A percentile compares a stretch with the other conserved stretches of the same genome.
These are phyloP conservation scores for Boloria euphrosyne DNA, from an alignment of 2,888 invertebrate genomes.

Conservation along the genomic window DNA sequence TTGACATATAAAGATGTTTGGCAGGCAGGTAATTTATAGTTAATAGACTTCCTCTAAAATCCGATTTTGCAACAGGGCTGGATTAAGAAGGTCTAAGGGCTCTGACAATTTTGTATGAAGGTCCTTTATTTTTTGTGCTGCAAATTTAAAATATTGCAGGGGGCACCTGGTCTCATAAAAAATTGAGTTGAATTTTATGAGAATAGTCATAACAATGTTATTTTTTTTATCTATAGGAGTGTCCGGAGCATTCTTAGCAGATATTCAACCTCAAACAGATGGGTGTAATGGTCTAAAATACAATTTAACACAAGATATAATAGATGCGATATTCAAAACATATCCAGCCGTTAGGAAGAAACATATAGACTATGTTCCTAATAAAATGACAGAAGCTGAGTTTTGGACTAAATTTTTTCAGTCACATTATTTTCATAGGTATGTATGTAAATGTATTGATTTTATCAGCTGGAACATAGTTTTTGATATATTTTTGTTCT, in stretches of 20 bases:
- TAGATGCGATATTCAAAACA: constrained; percentile 99
- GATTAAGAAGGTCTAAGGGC: no score
- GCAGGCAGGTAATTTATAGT: no score
- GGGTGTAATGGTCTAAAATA: constrained; percentile 98
- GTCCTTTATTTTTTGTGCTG: no score
- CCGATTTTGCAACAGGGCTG: no score
- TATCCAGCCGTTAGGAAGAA: constrained; percentile 99
- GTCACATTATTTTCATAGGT: constrained; percentile 98
- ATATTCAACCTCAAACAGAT: constrained; percentile 98
- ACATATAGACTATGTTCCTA: constrained; percentile 97
- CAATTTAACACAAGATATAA: constrained; percentile 97
- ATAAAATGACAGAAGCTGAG: constrained; percentile 96
- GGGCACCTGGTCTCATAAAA: not conserved
- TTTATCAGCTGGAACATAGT: not conserved
- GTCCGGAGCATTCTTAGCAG: constrained; percentile 91
- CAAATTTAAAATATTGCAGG: no score
- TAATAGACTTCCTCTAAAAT: no score
- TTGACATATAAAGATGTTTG: no score
- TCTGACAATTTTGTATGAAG: no score
- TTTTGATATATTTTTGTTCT: not conserved
- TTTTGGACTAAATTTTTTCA: constrained; percentile 99
- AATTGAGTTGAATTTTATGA: no score
- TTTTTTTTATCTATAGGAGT: constrained; percentile 74
- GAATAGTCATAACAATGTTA: no score
- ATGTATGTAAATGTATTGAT: constrained; percentile 26